A percentile compares a stretch with the other conserved stretches of the same genome.
Conservation (phyloP, 2,113 vertebrate genomes). For the Aegotheles bennettii region DNA sequence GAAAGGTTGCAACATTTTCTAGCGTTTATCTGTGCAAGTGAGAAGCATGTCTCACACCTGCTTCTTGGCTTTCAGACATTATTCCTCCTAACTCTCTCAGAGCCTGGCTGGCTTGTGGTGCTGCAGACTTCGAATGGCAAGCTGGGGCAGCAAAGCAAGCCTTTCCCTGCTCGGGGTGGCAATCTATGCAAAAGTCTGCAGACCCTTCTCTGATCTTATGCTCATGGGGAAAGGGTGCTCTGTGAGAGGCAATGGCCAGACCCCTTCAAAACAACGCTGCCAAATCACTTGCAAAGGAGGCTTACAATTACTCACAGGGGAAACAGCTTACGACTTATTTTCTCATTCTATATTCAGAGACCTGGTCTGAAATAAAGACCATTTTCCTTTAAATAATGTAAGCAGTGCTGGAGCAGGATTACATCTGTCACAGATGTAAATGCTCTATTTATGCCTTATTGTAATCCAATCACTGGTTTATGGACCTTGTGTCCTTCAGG, state of each 20-base stretch:
- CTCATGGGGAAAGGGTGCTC: not conserved
- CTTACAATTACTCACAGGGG: not conserved
- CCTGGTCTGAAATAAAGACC: not conserved
- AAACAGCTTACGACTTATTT: not conserved
- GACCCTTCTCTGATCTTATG: not conserved
- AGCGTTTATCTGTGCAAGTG: not conserved
- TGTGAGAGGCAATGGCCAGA: not conserved
- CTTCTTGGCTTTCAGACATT: conserved; percentile 8
- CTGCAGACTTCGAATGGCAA: not conserved
- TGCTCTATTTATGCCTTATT: conserved; percentile 51
- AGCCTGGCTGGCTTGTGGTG: not conserved
- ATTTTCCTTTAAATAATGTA: not conserved
- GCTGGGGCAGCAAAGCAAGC: not conserved
- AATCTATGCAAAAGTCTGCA: not conserved
- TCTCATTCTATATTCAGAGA: not conserved
- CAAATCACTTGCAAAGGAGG: not conserved
- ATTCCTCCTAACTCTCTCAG: not conserved
- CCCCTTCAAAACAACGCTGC: not conserved
- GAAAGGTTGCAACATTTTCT: conserved; percentile 6
- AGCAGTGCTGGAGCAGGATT: not conserved
- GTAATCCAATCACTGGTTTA: conserved; percentile 59
- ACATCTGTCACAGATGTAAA: conserved; percentile 44
- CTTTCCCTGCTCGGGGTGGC: not conserved
- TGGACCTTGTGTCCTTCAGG: conserved; percentile 1
- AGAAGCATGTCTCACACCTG: conserved; percentile 31